Evolutionary conservation across 2,113 vertebrate genomes (phyloP).

Genomic region (Ahaetulla prasina): DNA sequence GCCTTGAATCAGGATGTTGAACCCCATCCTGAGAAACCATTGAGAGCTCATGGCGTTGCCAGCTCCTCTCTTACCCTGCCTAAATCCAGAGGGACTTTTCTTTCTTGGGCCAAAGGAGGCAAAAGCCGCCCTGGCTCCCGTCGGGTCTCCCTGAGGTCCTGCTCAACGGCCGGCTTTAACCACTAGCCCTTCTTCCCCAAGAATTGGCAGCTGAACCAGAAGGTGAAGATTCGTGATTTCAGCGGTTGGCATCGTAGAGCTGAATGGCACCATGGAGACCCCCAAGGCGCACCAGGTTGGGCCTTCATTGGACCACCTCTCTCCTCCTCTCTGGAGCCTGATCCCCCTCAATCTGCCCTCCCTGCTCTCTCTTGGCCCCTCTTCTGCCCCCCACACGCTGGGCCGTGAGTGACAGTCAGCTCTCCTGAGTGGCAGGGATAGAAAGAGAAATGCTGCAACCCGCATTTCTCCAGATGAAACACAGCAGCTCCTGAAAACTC

Average conservation of each 20-base stretch:
- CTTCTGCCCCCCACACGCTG: background rate
- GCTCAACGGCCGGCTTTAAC: background rate
- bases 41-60: conserved; percentile 6
- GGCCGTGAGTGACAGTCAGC: background rate
- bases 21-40: conserved; percentile 30
- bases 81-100: background rate
- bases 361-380: too few species aligned
- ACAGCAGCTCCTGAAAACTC: background rate
- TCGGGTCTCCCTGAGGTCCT: background rate
- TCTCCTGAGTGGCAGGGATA: background rate
- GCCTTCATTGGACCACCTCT: background rate
- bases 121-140: background rate
- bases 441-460: background rate
- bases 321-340: background rate
- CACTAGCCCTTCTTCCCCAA: background rate
- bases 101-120: background rate
- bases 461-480: background rate
- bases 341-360: background rate
- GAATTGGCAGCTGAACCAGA: background rate
- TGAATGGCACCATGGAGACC: too few species aligned
- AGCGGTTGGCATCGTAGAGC: background rate
- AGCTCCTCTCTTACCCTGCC: conserved; percentile 12
- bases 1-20: conserved; percentile 25
- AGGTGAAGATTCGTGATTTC: background rate
- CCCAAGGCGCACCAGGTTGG: too few species aligned